These are phyloP conservation scores for Shargacucullia verbasci DNA, from an alignment of 2,888 invertebrate species.

Conservation along the genomic window DNA sequence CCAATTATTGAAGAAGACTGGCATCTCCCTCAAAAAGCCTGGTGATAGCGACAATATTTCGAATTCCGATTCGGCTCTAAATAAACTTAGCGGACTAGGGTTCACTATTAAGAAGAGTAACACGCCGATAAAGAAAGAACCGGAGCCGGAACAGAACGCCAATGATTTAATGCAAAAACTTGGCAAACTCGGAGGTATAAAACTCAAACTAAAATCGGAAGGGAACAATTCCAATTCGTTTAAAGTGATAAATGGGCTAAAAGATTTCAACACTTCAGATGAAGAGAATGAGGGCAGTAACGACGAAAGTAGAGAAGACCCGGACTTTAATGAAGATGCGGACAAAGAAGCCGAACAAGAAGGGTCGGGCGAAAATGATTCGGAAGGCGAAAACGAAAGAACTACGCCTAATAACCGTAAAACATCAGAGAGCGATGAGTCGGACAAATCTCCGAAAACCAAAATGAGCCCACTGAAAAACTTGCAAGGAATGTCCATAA, in stretches of 20 bases:
- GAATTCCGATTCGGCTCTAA: constrained; percentile 74
- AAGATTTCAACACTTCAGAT: constrained; percentile 82
- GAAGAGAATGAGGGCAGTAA: constrained; percentile 78
- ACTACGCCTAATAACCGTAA: constrained; percentile 44
- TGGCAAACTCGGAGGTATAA: constrained; percentile 82
- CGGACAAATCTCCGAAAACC: constrained; percentile 42
- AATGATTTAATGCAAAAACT: constrained; percentile 79
- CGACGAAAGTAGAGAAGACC: constrained; percentile 68
- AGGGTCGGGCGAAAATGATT: constrained; percentile 60
- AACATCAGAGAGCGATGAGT: constrained; percentile 68
- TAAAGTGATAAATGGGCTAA: constrained; percentile 83
- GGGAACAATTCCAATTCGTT: constrained; percentile 79
- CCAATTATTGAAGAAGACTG: constrained; percentile 78
- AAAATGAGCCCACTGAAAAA: constrained; percentile 61
- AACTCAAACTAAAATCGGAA: constrained; percentile 84
- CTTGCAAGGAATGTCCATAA: constrained; percentile 63
- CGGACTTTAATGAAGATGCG: constrained; percentile 66
- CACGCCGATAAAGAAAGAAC: constrained; percentile 80
- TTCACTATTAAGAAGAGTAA: constrained; percentile 82
- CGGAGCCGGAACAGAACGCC: constrained; percentile 61
- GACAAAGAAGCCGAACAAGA: constrained; percentile 65
- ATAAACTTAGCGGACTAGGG: constrained; percentile 82
- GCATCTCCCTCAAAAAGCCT: constrained; percentile 78
- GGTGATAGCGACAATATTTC: constrained; percentile 64
- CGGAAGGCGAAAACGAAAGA: constrained; percentile 63